Conservation (phyloP, 2,888 invertebrate species). For the Phymatocera aterrima region DNA sequence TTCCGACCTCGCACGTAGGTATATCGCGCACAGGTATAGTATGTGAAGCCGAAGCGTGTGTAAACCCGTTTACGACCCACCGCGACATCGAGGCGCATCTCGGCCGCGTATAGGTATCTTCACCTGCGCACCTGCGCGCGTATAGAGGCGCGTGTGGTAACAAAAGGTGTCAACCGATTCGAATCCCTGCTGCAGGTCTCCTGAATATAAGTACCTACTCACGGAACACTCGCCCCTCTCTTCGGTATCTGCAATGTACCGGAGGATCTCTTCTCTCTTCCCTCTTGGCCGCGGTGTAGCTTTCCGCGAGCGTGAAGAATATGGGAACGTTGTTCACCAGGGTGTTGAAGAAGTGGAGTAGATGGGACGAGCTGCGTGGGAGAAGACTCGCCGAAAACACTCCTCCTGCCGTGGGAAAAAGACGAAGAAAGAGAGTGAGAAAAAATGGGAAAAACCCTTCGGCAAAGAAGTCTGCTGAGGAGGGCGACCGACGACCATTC, state of each 20-base stretch:
- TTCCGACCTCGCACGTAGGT: not conserved
- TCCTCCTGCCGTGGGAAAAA: not conserved
- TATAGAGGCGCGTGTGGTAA: constrained; percentile 26
- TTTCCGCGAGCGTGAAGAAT: constrained; percentile 10
- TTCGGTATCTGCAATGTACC: too few species aligned
- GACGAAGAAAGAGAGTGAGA: not conserved
- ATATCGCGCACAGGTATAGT: not conserved
- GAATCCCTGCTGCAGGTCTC: not conserved
- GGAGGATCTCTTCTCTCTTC: not conserved
- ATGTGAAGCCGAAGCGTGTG: too few species aligned
- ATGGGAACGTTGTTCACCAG: not conserved
- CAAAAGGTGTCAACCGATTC: constrained; percentile 44
- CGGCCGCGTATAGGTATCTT: not conserved
- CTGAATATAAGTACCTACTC: too few species aligned
- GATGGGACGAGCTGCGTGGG: too few species aligned
- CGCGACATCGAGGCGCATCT: constrained; percentile 9
- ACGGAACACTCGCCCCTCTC: too few species aligned
- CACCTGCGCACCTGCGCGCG: constrained; percentile 30
- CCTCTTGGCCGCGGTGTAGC: not conserved
- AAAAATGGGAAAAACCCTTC: constrained; percentile 13
- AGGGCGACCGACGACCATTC: constrained; percentile 10
- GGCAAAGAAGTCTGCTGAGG: not conserved
- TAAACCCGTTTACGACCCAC: constrained; percentile 26
- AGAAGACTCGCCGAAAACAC: too few species aligned
- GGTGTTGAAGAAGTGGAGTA: constrained; percentile 3